phyloP scores from a whole-genome alignment of 2,888 invertebrate genomes.

The Sphaerophoria taeniata region DNA sequence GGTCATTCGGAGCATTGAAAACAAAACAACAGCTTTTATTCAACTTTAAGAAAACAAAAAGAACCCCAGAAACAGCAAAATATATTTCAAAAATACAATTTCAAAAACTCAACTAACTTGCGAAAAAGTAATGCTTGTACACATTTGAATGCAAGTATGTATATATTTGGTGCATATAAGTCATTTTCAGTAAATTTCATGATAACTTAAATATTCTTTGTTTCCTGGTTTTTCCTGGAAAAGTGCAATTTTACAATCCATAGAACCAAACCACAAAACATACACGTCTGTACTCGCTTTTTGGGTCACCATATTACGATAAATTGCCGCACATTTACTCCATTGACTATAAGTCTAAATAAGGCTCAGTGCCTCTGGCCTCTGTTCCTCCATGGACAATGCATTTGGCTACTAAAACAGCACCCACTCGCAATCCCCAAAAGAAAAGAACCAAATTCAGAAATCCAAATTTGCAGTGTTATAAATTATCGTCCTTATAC shows the following conservation, averaged over 20 bases:
- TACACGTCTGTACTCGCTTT: slow-evolving; percentile 7
- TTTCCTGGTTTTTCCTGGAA: slow-evolving; percentile 18
- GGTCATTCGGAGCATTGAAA: background rate
- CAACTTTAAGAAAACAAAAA: slow-evolving; percentile 4
- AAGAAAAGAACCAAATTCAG: slow-evolving; percentile 5
- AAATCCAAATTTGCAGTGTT: slow-evolving; percentile 26
- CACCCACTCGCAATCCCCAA: background rate
- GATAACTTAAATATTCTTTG: slow-evolving; percentile 56
- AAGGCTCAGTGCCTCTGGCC: slow-evolving; percentile 23
- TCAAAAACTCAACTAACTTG: background rate
- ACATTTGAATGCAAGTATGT: slow-evolving; percentile 31
- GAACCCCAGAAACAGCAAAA: background rate
- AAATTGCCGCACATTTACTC: slow-evolving; percentile 62
- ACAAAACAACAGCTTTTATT: slow-evolving; percentile 8
- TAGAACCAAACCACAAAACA: slow-evolving; percentile 36
- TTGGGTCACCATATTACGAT: slow-evolving; percentile 49
- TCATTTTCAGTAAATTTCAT: slow-evolving; percentile 52
- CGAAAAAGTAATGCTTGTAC: background rate
- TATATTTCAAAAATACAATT: slow-evolving; percentile 25
- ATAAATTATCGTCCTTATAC: slow-evolving; percentile 22
- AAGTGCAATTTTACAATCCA: slow-evolving; percentile 62
- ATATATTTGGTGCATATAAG: slow-evolving; percentile 24
- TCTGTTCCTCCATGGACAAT: slow-evolving; percentile 6
- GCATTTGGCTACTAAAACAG: slow-evolving; percentile 43
- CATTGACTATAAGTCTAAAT: slow-evolving; percentile 67